Conservation (phyloP, 2,888 invertebrate species). For the Sarcophaga rosellei region DNA sequence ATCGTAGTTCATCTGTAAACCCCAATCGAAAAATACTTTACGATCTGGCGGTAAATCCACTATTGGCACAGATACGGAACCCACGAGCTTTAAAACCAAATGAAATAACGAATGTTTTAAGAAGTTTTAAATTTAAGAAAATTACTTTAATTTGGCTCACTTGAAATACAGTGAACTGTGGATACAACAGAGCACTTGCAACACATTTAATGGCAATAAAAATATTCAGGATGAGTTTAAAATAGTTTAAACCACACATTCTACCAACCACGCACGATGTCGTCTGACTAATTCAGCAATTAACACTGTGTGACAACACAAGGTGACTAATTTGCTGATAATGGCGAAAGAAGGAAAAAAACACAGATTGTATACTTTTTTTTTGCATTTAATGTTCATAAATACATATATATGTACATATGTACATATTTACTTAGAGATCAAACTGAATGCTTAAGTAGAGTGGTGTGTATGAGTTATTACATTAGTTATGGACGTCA, state of each 20-base stretch:
- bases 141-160: constrained; percentile 32
- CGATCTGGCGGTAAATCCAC: constrained; percentile 71
- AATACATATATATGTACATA: too few species aligned
- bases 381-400: background rate
- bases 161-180: constrained; percentile 61
- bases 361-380: too few species aligned
- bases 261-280: background rate
- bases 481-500: constrained; percentile 71
- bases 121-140: background rate
- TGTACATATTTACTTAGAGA: background rate
- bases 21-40: constrained; percentile 78
- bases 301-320: constrained; percentile 10
- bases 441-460: background rate
- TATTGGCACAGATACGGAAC: constrained; percentile 76
- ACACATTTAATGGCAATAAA: constrained; percentile 3
- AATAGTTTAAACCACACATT: constrained; percentile 15
- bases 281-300: constrained; percentile 22
- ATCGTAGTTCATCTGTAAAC: constrained; percentile 80
- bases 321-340: background rate
- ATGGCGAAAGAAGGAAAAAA: too few species aligned
- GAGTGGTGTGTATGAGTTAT: constrained; percentile 1
- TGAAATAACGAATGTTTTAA: background rate
- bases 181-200: constrained; percentile 48
- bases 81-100: constrained; percentile 37
- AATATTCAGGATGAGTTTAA: background rate